phyloP scores from a whole-genome alignment of 2,888 invertebrate species.

The Lumbricus terrestris region DNA sequence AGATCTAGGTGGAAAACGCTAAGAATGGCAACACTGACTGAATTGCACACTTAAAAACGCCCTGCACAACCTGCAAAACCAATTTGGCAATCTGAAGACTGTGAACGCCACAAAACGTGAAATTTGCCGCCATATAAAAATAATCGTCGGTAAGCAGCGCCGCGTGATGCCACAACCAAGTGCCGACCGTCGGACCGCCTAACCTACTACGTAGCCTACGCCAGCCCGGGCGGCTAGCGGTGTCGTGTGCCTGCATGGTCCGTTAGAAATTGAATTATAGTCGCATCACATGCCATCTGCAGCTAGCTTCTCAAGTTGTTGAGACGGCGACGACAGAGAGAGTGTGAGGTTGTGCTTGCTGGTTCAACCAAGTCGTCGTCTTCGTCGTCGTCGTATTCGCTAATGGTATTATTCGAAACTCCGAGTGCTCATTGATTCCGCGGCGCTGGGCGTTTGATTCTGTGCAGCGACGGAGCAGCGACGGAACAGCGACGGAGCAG shows the following conservation, averaged over 20 bases:
- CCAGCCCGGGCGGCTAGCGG: neutral
- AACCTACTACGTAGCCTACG: neutral
- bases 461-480: neutral
- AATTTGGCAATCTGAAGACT: neutral
- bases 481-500: neutral
- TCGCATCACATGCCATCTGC: neutral
- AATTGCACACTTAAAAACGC: too few species aligned
- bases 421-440: neutral
- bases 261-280: conserved; percentile 3
- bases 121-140: neutral
- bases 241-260: neutral
- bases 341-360: neutral
- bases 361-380: neutral
- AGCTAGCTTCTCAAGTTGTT: conserved; percentile 3
- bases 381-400: neutral
- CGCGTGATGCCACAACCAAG: too few species aligned
- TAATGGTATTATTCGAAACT: neutral
- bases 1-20: too few species aligned
- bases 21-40: too few species aligned
- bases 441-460: neutral
- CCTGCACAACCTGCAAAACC: conserved; percentile 3
- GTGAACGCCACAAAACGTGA: neutral
- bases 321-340: neutral
- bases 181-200: neutral
- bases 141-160: neutral